phyloP scores from a whole-genome alignment of 2,113 vertebrate genomes.

The Prinia subflava region DNA sequence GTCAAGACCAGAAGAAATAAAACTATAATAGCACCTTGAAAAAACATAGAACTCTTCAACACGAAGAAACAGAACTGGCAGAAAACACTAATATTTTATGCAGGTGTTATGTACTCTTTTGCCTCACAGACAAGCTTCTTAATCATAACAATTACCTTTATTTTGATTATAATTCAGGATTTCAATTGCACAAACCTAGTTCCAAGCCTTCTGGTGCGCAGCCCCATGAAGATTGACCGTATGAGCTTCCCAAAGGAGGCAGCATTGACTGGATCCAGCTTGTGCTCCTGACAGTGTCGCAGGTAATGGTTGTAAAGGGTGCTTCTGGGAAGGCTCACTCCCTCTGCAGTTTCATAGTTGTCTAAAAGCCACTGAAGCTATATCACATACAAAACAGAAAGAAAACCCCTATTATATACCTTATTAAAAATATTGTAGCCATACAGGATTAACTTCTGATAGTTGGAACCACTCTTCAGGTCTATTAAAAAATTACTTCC shows the following conservation, averaged over 20 bases:
- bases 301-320: constrained; percentile 85
- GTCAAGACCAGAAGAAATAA: background rate
- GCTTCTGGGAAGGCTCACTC: constrained; percentile 83
- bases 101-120: background rate
- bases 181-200: constrained; percentile 74
- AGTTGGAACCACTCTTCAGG: background rate
- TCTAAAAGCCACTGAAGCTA: constrained; percentile 85
- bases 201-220: constrained; percentile 82
- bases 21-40: background rate
- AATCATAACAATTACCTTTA: background rate
- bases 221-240: constrained; percentile 83
- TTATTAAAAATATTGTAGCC: background rate
- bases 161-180: background rate
- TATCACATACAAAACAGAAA: constrained; percentile 45
- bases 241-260: constrained; percentile 86
- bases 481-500: background rate
- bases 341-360: constrained; percentile 86
- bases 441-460: background rate
- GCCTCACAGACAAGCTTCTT: background rate
- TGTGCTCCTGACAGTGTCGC: constrained; percentile 84
- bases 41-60: background rate
- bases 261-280: constrained; percentile 83
- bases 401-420: background rate
- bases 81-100: background rate
- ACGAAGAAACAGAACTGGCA: background rate